These are phyloP conservation scores for Halocynthia aurantium DNA, from an alignment of 23 tunicate species.

Conservation along the genomic window DNA sequence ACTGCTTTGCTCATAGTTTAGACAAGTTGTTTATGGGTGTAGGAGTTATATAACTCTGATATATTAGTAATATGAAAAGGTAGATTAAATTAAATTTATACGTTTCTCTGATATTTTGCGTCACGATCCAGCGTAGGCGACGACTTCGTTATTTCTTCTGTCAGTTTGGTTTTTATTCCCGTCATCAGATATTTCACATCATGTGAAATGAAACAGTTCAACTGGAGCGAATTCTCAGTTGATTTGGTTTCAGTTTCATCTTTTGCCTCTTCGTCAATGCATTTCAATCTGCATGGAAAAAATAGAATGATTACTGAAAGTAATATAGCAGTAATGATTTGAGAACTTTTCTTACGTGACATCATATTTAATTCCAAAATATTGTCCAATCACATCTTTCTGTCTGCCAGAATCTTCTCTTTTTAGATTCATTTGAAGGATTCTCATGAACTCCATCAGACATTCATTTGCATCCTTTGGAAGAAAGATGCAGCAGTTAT, in stretches of 20 bases:
- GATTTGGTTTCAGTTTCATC: constrained; percentile 55
- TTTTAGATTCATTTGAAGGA: constrained; percentile 63
- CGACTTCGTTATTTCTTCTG: constrained; percentile 62
- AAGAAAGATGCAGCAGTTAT: background rate
- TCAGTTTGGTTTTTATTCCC: constrained; percentile 68
- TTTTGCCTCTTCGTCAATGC: constrained; percentile 74
- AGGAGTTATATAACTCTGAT: too few relatives aligned
- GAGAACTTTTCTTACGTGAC: constrained; percentile 27
- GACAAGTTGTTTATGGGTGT: too few relatives aligned
- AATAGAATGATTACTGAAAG: background rate
- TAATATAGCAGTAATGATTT: background rate
- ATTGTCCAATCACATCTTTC: constrained; percentile 72
- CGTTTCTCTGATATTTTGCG: constrained; percentile 69
- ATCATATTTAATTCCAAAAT: constrained; percentile 73
- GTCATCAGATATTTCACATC: constrained; percentile 91
- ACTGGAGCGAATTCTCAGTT: constrained; percentile 58
- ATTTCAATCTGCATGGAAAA: constrained; percentile 40
- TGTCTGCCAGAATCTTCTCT: constrained; percentile 9
- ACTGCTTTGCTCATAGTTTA: background rate
- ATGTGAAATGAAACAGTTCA: constrained; percentile 88
- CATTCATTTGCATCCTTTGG: constrained; percentile 94
- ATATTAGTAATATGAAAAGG: too few relatives aligned
- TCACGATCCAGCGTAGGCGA: constrained; percentile 76
- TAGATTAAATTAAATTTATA: background rate
- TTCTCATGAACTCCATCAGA: constrained; percentile 76